phyloP scores from a whole-genome alignment of 2,113 vertebrate genomes.

The Sitta europaea region DNA sequence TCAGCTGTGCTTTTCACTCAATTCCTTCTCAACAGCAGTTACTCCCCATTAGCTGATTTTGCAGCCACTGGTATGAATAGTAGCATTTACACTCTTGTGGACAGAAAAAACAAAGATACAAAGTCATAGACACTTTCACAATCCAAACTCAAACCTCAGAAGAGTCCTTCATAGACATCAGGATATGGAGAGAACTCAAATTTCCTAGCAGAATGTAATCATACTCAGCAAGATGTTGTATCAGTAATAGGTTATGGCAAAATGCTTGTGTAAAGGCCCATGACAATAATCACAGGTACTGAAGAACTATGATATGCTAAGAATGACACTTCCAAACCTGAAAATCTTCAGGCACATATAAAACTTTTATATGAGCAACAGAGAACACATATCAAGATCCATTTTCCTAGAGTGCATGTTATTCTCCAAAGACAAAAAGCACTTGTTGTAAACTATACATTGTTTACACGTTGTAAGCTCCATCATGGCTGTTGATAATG shows the following conservation, averaged over 20 bases:
- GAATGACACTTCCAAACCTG: neutral
- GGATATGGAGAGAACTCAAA: neutral
- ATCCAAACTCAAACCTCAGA: neutral
- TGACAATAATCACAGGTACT: neutral
- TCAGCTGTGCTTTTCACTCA: neutral
- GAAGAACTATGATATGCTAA: neutral
- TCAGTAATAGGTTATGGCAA: neutral
- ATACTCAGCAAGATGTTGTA: neutral
- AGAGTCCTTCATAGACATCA: neutral
- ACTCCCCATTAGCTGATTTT: slow-evolving; percentile 5
- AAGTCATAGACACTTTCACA: neutral
- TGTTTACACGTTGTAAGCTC: no score
- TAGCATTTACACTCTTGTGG: neutral
- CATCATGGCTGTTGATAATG: neutral
- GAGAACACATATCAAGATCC: neutral
- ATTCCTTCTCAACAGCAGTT: neutral
- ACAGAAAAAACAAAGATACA: neutral
- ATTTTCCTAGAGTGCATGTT: neutral
- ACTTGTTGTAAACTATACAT: neutral
- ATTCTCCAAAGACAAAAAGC: neutral
- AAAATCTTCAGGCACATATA: neutral
- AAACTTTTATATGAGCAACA: neutral
- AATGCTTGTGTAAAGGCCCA: neutral
- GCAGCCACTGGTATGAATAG: neutral
- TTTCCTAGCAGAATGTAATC: slow-evolving; percentile 7